Base-by-base conservation (phyloP, 2,113 vertebrate genomes). In the Pedionomus torquatus region DNA sequence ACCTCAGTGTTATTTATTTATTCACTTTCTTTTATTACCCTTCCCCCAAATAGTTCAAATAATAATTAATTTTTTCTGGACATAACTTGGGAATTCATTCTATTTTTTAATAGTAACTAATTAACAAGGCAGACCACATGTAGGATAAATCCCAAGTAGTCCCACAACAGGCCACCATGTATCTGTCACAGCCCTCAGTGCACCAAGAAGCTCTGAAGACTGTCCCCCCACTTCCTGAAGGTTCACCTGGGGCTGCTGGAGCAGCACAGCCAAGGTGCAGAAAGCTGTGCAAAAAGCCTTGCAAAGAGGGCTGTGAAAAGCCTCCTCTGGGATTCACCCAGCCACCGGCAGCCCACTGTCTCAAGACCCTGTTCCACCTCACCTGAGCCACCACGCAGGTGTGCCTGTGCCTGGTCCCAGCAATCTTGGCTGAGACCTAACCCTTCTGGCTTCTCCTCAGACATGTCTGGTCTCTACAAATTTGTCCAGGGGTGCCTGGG, bases 211-310 rank as follows among this genome's bases (percentile, higher is more conserved):
- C 18, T 30, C 26, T 20, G 10, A 15, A 60, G 25, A 9, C 48
- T 64, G 3, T 77, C 17, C 30, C 10, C 0, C 8, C 3, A 1
- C 0, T 16, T 84, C 7, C 74, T 51, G 25, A 3, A 11, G 5
- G 24, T 7, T 58, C 31, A 11, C 5, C 3, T 71, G 63, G 18
- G n/a, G 14, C 41, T 63, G 43, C 31, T 68, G 23, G 6, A 48
- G 12, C 13, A 75, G 51, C 3, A 7, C 8, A 51, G 51, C 4
- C 11, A 8, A 24, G 25, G 28, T 18, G 7, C 23, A 58, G 7
- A 74, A 17, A 87, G 8, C 20, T 60, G 30, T 51, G 23, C 10
- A 33, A 35, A 64, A 41, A 57, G 31, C 17, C 37, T 35, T 66
- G 35, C 33, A 61, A 55, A 63, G 10, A 33, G 9, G 7, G 4